These are phyloP conservation scores for Petrocephalus sullivani DNA, from an alignment of 2,797 vertebrate genomes.

Conservation along the genomic window DNA sequence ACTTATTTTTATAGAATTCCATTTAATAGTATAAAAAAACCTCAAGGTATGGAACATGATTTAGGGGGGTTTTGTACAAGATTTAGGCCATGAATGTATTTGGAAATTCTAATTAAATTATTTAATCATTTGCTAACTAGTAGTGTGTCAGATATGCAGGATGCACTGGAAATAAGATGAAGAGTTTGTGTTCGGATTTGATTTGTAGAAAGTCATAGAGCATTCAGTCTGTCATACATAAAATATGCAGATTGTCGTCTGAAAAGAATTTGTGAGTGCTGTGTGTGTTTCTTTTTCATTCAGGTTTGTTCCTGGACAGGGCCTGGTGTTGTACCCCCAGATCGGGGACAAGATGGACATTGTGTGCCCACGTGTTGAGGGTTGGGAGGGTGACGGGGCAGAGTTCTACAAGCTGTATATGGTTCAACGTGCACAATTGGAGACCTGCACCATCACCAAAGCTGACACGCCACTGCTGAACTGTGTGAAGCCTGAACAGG, in stretches of 20 bases:
- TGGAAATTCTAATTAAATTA: not conserved
- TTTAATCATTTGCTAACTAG: not conserved
- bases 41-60: not conserved
- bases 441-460: conserved; percentile 82
- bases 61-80: not conserved
- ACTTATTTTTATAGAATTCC: not conserved
- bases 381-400: conserved; percentile 66
- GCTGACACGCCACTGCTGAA: conserved; percentile 86
- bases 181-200: not conserved
- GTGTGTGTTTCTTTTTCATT: conserved; percentile 33
- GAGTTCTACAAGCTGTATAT: conserved; percentile 96
- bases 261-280: not conserved
- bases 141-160: not conserved
- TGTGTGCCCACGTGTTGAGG: conserved; percentile 84
- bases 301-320: conserved; percentile 84
- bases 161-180: not conserved
- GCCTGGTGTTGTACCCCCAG: conserved; percentile 90
- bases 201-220: not conserved
- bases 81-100: not conserved
- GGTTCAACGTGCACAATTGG: conserved; percentile 87
- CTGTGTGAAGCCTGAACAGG: conserved; percentile 90
- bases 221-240: not conserved
- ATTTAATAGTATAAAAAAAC: not conserved
- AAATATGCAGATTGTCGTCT: not conserved
- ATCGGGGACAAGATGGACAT: conserved; percentile 99